phyloP scores from a whole-genome alignment of 2,888 invertebrate genomes.

The Nezara viridula region DNA sequence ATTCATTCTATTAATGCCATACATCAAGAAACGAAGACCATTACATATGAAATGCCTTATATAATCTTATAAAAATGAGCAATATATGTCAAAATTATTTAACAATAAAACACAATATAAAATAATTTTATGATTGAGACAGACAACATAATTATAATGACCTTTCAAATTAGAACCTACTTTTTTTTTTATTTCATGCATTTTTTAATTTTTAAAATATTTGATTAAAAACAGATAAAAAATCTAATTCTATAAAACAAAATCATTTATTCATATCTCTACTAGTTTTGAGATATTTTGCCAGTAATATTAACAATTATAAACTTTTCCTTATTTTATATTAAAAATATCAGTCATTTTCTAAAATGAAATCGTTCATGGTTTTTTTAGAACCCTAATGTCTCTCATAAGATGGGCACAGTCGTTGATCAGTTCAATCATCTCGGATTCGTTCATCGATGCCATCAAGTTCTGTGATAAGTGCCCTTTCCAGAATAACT shows the following conservation, averaged over 20 bases:
- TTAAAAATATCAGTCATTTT: conserved; percentile 43
- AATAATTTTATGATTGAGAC: not conserved
- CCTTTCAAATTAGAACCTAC: not conserved
- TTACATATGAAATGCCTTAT: not conserved
- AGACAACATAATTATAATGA: not conserved
- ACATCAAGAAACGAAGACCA: not conserved
- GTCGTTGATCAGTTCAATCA: conserved; percentile 64
- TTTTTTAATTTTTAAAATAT: conserved; percentile 39
- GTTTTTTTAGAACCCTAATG: not conserved
- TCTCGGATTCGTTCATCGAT: conserved; percentile 75
- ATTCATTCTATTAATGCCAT: not conserved
- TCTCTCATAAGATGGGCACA: not conserved
- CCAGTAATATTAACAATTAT: not conserved
- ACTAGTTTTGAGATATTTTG: not conserved
- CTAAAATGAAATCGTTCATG: conserved; percentile 6
- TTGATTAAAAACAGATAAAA: conserved; percentile 10
- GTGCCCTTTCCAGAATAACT: conserved; percentile 94
- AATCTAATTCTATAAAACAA: not conserved
- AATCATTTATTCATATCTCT: not conserved
- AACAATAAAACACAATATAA: not conserved
- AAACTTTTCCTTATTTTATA: not conserved
- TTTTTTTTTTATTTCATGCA: not conserved
- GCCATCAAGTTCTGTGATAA: conserved; percentile 96
- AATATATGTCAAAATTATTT: not conserved
- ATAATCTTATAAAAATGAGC: not conserved